Evolutionary conservation across 2,888 invertebrate genomes (phyloP).

Genomic region (Flabesymbios commensalis): DNA sequence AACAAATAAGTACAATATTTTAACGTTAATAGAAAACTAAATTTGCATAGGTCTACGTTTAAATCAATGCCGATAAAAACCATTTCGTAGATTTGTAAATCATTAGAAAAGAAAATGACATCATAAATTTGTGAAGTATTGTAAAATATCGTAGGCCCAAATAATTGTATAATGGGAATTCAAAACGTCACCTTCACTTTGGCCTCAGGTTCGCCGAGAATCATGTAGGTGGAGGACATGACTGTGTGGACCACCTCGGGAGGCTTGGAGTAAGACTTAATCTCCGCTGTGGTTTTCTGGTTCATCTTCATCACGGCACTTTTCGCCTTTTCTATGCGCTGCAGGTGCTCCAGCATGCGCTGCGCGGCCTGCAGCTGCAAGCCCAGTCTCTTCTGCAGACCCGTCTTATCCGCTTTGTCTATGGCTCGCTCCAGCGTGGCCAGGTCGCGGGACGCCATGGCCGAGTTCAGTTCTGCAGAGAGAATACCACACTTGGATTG

Average conservation of each 20-base stretch:
- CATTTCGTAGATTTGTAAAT: no score
- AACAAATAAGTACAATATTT: no score
- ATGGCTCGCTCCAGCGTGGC: constrained; percentile 15
- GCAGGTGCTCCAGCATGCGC: constrained; percentile 20
- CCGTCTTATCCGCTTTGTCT: constrained; percentile 5
- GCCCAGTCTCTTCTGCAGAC: constrained; percentile 12
- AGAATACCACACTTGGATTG: neutral
- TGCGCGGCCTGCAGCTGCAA: constrained; percentile 23
- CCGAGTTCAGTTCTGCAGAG: constrained; percentile 9
- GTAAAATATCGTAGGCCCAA: no score
- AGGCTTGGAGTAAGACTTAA: constrained; percentile 52
- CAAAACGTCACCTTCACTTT: constrained; percentile 18
- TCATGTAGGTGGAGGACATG: constrained; percentile 50
- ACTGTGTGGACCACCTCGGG: constrained; percentile 50
- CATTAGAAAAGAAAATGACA: no score
- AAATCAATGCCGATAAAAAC: no score
- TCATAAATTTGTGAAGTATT: no score
- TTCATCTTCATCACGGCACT: constrained; percentile 51
- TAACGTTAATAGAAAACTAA: no score
- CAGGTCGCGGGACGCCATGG: constrained; percentile 22
- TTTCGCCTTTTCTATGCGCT: constrained; percentile 18
- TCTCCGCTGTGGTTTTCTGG: constrained; percentile 52
- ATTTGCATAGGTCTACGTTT: no score
- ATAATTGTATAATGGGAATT: no score
- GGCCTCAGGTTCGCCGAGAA: constrained; percentile 43